phyloP scores from a whole-genome alignment of 2,888 invertebrate genomes.

The Plutella xylostella region DNA sequence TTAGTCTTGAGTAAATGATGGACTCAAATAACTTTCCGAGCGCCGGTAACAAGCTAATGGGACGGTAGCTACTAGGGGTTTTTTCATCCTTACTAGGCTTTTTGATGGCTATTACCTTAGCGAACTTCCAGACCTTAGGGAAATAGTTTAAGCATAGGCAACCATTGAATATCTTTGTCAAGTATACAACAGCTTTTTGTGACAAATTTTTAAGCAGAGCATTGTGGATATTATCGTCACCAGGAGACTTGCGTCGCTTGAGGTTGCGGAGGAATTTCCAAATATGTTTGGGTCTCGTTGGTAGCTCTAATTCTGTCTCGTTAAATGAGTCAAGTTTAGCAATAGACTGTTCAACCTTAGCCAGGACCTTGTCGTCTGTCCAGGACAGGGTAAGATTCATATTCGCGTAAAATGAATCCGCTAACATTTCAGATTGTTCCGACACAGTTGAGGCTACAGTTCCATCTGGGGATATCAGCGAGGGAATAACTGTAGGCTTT shows the following conservation, averaged over 20 bases:
- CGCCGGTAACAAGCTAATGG: slow-evolving; percentile 11
- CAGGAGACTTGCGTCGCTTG: too few relatives aligned
- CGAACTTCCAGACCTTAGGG: slow-evolving; percentile 9
- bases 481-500: slow-evolving; percentile 3
- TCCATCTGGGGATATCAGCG: slow-evolving; percentile 1
- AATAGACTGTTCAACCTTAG: not conserved
- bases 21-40: slow-evolving; percentile 12
- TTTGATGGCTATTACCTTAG: slow-evolving; percentile 8
- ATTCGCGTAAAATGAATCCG: slow-evolving; percentile 5
- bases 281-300: slow-evolving; percentile 1
- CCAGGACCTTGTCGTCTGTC: not conserved
- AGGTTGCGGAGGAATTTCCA: too few relatives aligned
- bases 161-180: slow-evolving; percentile 8
- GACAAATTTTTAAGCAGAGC: not conserved
- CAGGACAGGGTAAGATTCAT: slow-evolving; percentile 9
- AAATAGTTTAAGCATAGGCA: slow-evolving; percentile 7
- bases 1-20: slow-evolving; percentile 6
- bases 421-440: slow-evolving; percentile 8
- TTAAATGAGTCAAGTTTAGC: too few relatives aligned
- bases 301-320: not conserved
- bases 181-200: not conserved
- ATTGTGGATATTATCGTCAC: slow-evolving; percentile 6
- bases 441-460: not conserved
- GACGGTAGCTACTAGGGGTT: slow-evolving; percentile 9
- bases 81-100: slow-evolving; percentile 7